These are phyloP conservation scores for Sapajus apella DNA, from an alignment of 2,113 vertebrate genomes.

Conservation along the genomic window DNA sequence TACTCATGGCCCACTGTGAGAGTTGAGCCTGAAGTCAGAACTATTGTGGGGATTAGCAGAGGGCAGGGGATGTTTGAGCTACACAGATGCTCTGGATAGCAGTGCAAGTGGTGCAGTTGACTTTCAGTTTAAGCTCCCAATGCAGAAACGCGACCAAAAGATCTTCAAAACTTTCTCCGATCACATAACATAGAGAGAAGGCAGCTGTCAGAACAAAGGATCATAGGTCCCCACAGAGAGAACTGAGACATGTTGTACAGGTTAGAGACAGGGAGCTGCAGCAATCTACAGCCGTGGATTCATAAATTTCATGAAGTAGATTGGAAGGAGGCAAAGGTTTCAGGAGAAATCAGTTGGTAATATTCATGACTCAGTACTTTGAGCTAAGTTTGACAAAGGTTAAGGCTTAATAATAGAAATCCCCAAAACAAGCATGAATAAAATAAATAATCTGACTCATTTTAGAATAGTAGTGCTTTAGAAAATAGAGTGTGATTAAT, in stretches of 20 bases:
- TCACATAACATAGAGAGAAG: not conserved
- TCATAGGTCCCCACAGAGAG: not conserved
- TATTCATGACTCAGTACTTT: not conserved
- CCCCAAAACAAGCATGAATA: not conserved
- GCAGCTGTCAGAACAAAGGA: slow-evolving; percentile 48
- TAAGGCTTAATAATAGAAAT: slow-evolving; percentile 2
- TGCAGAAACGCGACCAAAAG: slow-evolving; percentile 9
- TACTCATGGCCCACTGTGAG: not conserved
- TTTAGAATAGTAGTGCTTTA: slow-evolving; percentile 15
- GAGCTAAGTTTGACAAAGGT: not conserved
- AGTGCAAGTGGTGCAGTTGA: not conserved
- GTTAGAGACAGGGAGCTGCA: not conserved
- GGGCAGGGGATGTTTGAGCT: not conserved
- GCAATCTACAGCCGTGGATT: not conserved
- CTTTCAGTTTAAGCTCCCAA: slow-evolving; percentile 8
- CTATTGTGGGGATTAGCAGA: not conserved
- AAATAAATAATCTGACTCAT: not conserved
- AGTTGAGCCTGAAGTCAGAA: not conserved
- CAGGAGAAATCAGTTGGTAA: not conserved
- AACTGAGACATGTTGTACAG: not conserved
- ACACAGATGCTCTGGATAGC: not conserved
- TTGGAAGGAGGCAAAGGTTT: not conserved
- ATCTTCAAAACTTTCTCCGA: slow-evolving; percentile 31
- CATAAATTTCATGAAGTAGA: not conserved
- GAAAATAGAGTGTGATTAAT: not conserved